Percentiles rank a stretch among this genome's conserved stretches.
Conservation (phyloP, 2,888 invertebrate genomes). For the Catocala sponsa region DNA sequence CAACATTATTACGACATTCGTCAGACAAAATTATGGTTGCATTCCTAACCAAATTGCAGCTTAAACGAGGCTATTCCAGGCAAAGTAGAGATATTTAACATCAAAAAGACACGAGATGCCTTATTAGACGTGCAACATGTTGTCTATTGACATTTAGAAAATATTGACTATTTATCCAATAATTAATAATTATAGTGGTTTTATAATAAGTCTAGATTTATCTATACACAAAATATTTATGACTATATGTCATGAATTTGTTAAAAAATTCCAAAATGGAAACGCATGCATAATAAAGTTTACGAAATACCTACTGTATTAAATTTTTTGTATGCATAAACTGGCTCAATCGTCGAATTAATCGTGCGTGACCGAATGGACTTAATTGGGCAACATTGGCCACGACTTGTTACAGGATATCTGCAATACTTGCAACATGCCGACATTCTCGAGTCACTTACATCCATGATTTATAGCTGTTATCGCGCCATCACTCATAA, state of each 20-base stretch:
- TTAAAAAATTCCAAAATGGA: conserved; percentile 13
- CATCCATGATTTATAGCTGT: conserved; percentile 20
- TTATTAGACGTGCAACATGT: too few species aligned
- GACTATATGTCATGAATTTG: background rate
- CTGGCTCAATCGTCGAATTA: conserved; percentile 40
- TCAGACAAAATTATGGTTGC: too few species aligned
- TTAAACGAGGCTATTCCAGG: too few species aligned
- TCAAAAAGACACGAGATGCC: too few species aligned
- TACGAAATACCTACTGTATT: conserved; percentile 42
- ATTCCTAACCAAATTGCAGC: too few species aligned
- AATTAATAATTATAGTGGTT: too few species aligned
- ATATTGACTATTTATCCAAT: background rate
- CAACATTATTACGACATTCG: too few species aligned
- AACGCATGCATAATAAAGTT: conserved; percentile 39
- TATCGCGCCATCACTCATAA: conserved; percentile 5
- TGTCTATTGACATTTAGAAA: too few species aligned
- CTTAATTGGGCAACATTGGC: conserved; percentile 42
- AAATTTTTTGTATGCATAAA: conserved; percentile 39
- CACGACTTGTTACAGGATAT: conserved; percentile 20
- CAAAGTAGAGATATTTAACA: too few species aligned
- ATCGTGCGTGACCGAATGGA: conserved; percentile 47
- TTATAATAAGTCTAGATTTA: too few species aligned
- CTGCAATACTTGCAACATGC: conserved; percentile 42
- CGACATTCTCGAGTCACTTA: conserved; percentile 19
- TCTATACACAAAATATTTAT: too few species aligned